Conservation (phyloP, 2,888 invertebrate species). For the Plutella xylostella region DNA sequence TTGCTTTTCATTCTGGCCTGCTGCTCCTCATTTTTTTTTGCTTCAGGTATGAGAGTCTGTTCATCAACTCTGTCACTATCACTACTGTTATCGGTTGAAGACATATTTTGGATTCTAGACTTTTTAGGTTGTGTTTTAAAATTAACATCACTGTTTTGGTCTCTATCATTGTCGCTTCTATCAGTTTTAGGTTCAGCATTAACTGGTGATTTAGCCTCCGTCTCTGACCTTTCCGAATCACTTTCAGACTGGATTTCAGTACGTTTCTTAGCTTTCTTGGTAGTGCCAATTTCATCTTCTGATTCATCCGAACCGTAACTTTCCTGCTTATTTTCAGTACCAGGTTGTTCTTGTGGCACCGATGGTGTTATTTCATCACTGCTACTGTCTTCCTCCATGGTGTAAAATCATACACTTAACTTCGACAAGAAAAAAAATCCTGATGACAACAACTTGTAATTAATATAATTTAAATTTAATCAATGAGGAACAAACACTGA, state of each 20-base stretch:
- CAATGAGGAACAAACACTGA: too few species aligned
- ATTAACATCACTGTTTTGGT: neutral
- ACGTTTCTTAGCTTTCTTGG: slow-evolving; percentile 26
- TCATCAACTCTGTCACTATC: neutral
- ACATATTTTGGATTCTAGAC: slow-evolving; percentile 17
- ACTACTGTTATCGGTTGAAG: slow-evolving; percentile 4
- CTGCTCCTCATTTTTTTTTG: neutral
- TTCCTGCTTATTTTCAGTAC: too few species aligned
- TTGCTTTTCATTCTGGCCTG: slow-evolving; percentile 34
- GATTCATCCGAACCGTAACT: neutral
- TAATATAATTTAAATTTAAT: too few species aligned
- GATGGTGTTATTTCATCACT: too few species aligned
- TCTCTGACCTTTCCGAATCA: slow-evolving; percentile 20
- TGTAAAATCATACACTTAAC: too few species aligned
- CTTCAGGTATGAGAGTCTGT: neutral
- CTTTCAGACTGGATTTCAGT: slow-evolving; percentile 32
- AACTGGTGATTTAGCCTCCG: too few species aligned
- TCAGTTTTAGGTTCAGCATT: neutral
- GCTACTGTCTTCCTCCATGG: too few species aligned
- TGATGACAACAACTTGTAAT: too few species aligned
- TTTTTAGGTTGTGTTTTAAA: slow-evolving; percentile 11
- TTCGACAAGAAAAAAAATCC: too few species aligned
- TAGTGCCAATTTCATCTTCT: slow-evolving; percentile 20
- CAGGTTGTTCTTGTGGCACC: too few species aligned
- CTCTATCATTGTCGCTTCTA: neutral